A percentile compares a stretch with the other conserved stretches of the same genome.
Evolutionary conservation across 2,888 invertebrate genomes (phyloP).

Genomic region (Cremastobaeus sp.): DNA sequence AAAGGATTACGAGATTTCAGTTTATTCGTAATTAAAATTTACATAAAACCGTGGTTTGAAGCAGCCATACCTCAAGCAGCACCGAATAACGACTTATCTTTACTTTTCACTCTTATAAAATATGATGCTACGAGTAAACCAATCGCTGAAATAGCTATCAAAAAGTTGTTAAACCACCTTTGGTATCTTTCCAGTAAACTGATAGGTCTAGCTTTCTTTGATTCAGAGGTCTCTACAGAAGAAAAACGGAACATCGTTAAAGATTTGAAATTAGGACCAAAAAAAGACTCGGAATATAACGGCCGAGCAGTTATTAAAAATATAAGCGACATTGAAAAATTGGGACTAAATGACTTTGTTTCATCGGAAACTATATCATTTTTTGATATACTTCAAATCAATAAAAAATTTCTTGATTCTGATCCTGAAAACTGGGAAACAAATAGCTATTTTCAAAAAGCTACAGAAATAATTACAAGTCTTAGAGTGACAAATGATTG

Average conservation of each 20-base stretch:
- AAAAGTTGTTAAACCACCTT: slow-evolving; percentile 1
- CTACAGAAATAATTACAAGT: neutral
- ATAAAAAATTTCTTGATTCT: neutral
- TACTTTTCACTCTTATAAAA: neutral
- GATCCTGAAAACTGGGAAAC: neutral
- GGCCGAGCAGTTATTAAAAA: neutral
- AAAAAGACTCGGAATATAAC: neutral
- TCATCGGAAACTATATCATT: neutral
- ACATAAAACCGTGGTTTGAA: neutral
- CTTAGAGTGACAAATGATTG: too few relatives aligned
- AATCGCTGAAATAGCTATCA: neutral
- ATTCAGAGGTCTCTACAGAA: neutral
- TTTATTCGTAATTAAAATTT: neutral
- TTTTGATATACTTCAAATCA: neutral
- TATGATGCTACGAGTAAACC: neutral
- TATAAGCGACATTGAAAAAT: neutral
- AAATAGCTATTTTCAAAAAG: neutral
- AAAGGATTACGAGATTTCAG: neutral
- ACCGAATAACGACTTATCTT: neutral
- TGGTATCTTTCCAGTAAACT: neutral
- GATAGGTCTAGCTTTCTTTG: neutral
- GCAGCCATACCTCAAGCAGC: neutral
- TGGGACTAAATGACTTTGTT: neutral
- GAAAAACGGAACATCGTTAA: neutral
- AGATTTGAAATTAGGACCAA: neutral